Conservation (phyloP, 2,888 invertebrate species). For the Erebia palarica region DNA sequence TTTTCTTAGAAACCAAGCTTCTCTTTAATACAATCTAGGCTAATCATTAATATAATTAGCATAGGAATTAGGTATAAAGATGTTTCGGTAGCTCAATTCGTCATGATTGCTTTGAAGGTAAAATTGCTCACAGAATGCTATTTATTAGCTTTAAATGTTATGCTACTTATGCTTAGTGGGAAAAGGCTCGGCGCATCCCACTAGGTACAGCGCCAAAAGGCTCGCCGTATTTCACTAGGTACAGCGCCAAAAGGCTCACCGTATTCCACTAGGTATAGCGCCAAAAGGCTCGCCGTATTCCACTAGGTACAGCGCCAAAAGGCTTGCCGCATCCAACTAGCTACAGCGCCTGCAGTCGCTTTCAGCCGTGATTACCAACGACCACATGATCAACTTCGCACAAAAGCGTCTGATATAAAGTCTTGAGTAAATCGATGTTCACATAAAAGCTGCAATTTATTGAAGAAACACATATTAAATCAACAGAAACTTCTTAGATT, state of each 20-base stretch:
- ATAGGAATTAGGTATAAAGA: too few relatives aligned
- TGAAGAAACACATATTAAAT: not conserved
- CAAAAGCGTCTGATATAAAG: slow-evolving; percentile 3
- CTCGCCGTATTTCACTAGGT: slow-evolving; percentile 16
- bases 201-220: slow-evolving; percentile 15
- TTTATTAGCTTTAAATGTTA: slow-evolving; percentile 14
- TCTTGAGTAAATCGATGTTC: slow-evolving; percentile 1
- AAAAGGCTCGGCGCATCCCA: slow-evolving; percentile 18
- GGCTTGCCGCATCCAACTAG: slow-evolving; percentile 19
- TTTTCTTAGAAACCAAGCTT: too few relatives aligned
- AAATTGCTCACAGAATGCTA: not conserved
- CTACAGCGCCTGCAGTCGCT: slow-evolving; percentile 18
- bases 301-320: slow-evolving; percentile 8
- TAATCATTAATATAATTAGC: too few relatives aligned
- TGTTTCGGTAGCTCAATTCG: too few relatives aligned
- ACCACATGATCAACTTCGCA: slow-evolving; percentile 29
- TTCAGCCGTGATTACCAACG: slow-evolving; percentile 24
- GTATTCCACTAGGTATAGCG: slow-evolving; percentile 15
- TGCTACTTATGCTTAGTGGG: slow-evolving; percentile 2
- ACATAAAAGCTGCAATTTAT: not conserved
- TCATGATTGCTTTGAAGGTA: not conserved
- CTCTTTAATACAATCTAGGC: too few relatives aligned
- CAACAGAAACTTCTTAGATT: too few relatives aligned
- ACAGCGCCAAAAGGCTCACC: slow-evolving; percentile 12
- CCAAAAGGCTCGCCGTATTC: slow-evolving; percentile 17